Conservation (phyloP, 2,113 vertebrate species). For the Urocynchramus pylzowi region DNA sequence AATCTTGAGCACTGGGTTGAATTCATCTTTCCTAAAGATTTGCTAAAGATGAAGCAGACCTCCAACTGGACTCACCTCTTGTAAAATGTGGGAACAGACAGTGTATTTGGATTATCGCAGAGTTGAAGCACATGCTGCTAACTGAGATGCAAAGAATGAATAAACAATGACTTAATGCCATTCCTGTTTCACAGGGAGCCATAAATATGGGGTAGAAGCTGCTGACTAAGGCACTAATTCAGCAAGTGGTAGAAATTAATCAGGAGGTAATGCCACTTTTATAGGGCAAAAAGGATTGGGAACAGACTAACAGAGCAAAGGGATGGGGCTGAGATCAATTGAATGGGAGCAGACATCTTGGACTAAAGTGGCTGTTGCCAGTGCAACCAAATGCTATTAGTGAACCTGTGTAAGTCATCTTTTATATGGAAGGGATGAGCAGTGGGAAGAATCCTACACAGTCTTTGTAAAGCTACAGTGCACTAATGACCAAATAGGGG, state of each 20-base stretch:
- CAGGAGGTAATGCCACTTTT: not conserved
- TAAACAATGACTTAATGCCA: constrained; percentile 32
- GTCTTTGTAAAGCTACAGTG: fast-evolving
- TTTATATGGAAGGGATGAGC: not conserved
- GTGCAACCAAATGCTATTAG: not conserved
- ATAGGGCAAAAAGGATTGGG: not conserved
- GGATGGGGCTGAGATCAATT: not conserved
- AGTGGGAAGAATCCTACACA: not conserved
- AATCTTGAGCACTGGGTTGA: not conserved
- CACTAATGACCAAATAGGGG: not conserved
- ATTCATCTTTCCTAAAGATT: not conserved
- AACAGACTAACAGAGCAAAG: not conserved
- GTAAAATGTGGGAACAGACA: not conserved
- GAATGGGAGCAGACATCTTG: not conserved
- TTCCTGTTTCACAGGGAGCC: not conserved
- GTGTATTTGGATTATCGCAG: not conserved
- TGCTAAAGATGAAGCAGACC: not conserved
- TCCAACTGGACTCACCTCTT: not conserved
- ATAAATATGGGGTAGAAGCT: not conserved
- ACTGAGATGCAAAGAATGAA: not conserved
- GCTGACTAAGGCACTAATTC: not conserved
- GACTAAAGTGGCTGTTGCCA: not conserved
- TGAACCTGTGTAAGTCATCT: not conserved
- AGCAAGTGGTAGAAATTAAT: not conserved
- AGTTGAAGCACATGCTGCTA: not conserved